Percentiles rank a stretch among this genome's conserved stretches.
phyloP scores from a whole-genome alignment of 2,113 vertebrate species.

The Kobus ellipsiprymnus region DNA sequence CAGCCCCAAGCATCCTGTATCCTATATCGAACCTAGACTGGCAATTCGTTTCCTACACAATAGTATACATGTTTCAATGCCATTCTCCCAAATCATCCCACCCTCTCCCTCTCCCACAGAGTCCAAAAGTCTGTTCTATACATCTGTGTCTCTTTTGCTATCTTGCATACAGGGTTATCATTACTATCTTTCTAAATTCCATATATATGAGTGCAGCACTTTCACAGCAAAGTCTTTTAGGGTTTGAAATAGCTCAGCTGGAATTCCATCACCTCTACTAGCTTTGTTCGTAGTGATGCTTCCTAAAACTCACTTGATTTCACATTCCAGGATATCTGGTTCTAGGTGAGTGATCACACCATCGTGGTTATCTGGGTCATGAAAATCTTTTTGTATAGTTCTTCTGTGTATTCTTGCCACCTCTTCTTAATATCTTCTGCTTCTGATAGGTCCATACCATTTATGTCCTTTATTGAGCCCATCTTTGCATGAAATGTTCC shows the following conservation, averaged over 20 bases:
- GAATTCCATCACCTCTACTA: background rate
- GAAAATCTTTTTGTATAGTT: background rate
- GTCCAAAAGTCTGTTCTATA: too few relatives aligned
- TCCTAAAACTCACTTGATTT: background rate
- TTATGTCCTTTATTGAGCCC: background rate
- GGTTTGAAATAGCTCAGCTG: background rate
- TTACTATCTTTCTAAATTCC: too few relatives aligned
- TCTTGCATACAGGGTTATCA: too few relatives aligned
- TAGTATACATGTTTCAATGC: too few relatives aligned
- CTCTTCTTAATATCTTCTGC: background rate
- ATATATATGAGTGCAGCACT: too few relatives aligned
- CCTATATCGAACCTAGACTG: too few relatives aligned
- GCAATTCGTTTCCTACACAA: too few relatives aligned
- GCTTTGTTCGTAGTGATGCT: background rate
- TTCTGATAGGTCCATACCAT: background rate
- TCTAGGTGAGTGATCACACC: background rate
- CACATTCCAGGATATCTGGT: background rate
- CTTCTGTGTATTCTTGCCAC: background rate
- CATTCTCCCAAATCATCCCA: too few relatives aligned
- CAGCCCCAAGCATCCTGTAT: too few relatives aligned
- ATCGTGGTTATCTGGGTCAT: background rate
- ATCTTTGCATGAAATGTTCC: background rate
- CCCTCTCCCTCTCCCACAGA: too few relatives aligned
- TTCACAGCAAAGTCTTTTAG: background rate
- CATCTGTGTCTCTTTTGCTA: too few relatives aligned